These are phyloP conservation scores for Hydraecia micacea DNA, from an alignment of 2,888 invertebrate species.

Conservation along the genomic window DNA sequence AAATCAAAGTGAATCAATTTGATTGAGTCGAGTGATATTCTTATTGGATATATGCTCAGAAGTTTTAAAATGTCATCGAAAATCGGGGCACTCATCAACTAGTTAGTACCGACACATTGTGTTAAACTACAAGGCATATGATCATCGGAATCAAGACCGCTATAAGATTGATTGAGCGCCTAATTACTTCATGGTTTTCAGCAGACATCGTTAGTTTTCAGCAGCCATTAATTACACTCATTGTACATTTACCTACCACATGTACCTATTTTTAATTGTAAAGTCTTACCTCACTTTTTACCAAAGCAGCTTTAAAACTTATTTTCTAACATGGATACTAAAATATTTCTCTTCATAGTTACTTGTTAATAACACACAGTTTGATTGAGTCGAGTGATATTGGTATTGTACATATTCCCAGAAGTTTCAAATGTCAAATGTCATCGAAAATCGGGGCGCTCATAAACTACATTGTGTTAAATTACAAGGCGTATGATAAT, in stretches of 20 bases:
- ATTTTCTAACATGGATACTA: too few relatives aligned
- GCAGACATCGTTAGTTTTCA: too few relatives aligned
- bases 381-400: constrained; percentile 5
- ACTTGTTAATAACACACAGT: too few relatives aligned
- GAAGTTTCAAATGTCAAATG: neutral
- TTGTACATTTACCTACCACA: too few relatives aligned
- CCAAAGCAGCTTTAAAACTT: too few relatives aligned
- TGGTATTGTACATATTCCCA: neutral
- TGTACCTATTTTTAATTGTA: too few relatives aligned
- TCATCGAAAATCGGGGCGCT: neutral
- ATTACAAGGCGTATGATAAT: constrained; percentile 7
- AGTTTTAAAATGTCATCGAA: neutral
- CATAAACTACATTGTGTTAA: constrained; percentile 1
- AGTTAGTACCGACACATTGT: constrained; percentile 9
- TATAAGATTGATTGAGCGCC: constrained; percentile 29
- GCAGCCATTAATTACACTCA: too few relatives aligned
- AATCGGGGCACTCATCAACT: neutral
- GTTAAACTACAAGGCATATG: neutral
- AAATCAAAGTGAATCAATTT: neutral
- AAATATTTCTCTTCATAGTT: too few relatives aligned
- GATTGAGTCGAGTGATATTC: neutral
- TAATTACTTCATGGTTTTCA: constrained; percentile 16
- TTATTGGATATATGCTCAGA: neutral
- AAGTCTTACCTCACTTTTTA: too few relatives aligned
- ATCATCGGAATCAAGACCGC: constrained; percentile 14